Evolutionary conservation across 2,797 vertebrate genomes (phyloP).

Genomic region (Sebastes trivittatus): DNA sequence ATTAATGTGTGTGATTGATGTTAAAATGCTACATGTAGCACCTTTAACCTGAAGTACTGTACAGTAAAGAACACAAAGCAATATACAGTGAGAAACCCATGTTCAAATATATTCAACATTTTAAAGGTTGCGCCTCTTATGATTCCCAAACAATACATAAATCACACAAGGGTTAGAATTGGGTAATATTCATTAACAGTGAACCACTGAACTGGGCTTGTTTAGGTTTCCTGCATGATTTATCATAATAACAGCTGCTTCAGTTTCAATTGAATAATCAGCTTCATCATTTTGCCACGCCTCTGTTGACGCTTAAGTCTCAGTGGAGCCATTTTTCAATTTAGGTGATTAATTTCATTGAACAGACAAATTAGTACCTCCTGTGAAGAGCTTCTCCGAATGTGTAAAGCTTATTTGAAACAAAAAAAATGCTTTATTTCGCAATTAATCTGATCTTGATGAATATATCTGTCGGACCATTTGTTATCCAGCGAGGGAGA

Average conservation of each 20-base stretch:
- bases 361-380: constrained; percentile 58
- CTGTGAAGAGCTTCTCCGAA: constrained; percentile 28
- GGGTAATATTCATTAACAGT: constrained; percentile 58
- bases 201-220: constrained; percentile 58
- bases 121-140: constrained; percentile 4
- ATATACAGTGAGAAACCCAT: constrained; percentile 14
- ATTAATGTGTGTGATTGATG: not conserved
- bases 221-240: constrained; percentile 75
- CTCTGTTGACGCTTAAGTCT: constrained; percentile 53
- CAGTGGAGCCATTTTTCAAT: constrained; percentile 60
- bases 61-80: not conserved
- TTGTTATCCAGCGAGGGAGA: constrained; percentile 28
- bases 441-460: constrained; percentile 58
- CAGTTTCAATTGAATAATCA: constrained; percentile 61
- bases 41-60: not conserved
- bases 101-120: constrained; percentile 33
- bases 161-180: constrained; percentile 57
- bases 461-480: constrained; percentile 34
- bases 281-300: constrained; percentile 53
- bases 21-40: not conserved
- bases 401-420: constrained; percentile 37
- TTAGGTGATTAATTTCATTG: constrained; percentile 57
- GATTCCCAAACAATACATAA: constrained; percentile 52
- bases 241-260: constrained; percentile 66
- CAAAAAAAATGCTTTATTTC: constrained; percentile 27